These are phyloP conservation scores for Heliconius hewitsoni DNA, from an alignment of 1,140 invertebrate species.

Conservation along the genomic window DNA sequence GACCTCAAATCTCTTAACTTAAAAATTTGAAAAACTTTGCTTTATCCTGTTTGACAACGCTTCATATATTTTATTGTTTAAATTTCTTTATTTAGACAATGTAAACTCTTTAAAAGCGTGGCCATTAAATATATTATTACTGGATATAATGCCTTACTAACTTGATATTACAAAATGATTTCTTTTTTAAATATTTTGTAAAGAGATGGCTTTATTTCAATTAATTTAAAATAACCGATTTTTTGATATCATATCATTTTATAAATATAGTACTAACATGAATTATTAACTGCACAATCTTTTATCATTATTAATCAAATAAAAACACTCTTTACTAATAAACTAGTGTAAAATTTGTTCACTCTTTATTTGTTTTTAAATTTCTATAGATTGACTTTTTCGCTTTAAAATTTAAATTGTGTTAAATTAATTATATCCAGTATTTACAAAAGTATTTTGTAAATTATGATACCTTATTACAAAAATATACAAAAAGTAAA, in stretches of 20 bases:
- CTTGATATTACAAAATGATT: not conserved
- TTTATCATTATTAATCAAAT: not conserved
- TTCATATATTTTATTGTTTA: not conserved
- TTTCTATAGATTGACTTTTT: not conserved
- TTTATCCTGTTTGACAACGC: not conserved
- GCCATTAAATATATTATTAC: not conserved
- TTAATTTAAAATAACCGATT: not conserved
- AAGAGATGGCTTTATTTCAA: not conserved
- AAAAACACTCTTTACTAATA: slow-evolving; percentile 4
- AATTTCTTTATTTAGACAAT: not conserved
- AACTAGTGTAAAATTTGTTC: not conserved
- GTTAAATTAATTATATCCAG: not conserved
- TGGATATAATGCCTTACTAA: not conserved
- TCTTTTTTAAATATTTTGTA: not conserved
- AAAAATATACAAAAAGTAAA: slow-evolving; percentile 19
- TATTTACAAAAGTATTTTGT: not conserved
- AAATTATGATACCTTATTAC: slow-evolving; percentile 16
- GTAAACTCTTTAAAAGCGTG: not conserved
- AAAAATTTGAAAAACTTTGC: not conserved
- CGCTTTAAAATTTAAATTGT: not conserved
- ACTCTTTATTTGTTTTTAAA: not conserved
- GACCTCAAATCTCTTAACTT: not conserved
- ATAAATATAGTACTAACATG: not conserved
- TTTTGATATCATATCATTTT: not conserved
- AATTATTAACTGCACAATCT: slow-evolving; percentile 5